phyloP scores from a whole-genome alignment of 2,797 vertebrate species.

The Glossophaga mutica region DNA sequence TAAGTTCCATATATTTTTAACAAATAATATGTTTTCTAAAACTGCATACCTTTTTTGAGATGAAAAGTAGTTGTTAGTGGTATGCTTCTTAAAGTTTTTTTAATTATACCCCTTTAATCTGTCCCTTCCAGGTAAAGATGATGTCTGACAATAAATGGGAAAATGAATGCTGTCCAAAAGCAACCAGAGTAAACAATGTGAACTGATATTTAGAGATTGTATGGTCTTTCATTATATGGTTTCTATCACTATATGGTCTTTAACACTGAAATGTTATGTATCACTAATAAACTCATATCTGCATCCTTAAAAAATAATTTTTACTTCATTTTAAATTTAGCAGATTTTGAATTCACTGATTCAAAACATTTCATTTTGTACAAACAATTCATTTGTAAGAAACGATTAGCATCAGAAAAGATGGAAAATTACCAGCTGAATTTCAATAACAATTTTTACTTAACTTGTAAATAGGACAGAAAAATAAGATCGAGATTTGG shows the following conservation, averaged over 20 bases:
- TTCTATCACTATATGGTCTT: background rate
- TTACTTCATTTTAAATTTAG: slow-evolving; percentile 27
- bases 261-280: background rate
- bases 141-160: background rate
- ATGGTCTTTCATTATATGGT: background rate
- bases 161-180: background rate
- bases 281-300: background rate
- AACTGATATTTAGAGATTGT: background rate
- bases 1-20: background rate
- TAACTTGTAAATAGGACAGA: background rate
- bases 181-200: background rate
- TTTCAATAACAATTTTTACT: background rate
- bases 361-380: background rate
- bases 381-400: background rate
- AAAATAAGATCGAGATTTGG: slow-evolving; percentile 3
- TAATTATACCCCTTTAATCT: background rate
- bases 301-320: background rate
- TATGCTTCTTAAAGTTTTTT: background rate
- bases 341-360: background rate
- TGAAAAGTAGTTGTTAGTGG: background rate
- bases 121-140: background rate
- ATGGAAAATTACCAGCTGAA: background rate
- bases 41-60: background rate
- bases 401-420: background rate
- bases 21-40: slow-evolving; percentile 2